Conservation (phyloP, 2,888 invertebrate species). For the Hesperia comma region DNA sequence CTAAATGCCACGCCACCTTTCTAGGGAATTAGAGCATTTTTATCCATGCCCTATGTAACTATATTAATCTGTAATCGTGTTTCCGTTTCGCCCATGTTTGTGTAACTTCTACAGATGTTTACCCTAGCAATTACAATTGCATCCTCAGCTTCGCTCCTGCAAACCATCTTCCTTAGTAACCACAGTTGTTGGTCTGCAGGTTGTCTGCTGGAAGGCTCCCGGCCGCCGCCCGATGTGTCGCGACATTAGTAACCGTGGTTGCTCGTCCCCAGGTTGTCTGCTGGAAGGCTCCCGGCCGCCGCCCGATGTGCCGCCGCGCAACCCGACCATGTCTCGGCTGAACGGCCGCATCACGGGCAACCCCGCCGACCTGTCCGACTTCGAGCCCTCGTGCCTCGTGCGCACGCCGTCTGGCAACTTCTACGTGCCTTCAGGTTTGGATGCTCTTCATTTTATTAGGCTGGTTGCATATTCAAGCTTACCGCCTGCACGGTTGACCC, state of each 20-base stretch:
- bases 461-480: too few relatives aligned
- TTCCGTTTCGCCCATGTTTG: too few relatives aligned
- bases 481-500: too few relatives aligned
- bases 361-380: slow-evolving; percentile 90
- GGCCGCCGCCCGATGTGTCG: slow-evolving; percentile 95
- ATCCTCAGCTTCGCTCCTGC: too few relatives aligned
- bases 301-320: slow-evolving; percentile 93
- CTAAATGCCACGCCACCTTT: too few relatives aligned
- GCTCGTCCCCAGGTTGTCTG: slow-evolving; percentile 89
- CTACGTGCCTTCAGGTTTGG: slow-evolving; percentile 92
- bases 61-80: too few relatives aligned
- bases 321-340: slow-evolving; percentile 95
- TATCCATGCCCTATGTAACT: too few relatives aligned
- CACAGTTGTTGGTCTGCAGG: slow-evolving; percentile 78
- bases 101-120: too few relatives aligned
- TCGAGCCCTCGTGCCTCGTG: slow-evolving; percentile 95
- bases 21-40: too few relatives aligned
- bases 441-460: background rate
- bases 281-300: slow-evolving; percentile 92
- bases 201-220: slow-evolving; percentile 93
- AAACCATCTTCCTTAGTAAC: background rate
- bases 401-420: slow-evolving; percentile 96
- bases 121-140: too few relatives aligned
- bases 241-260: slow-evolving; percentile 47
- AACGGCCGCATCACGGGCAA: slow-evolving; percentile 94